Evolutionary conservation across 2,888 invertebrate species (phyloP), one percentile per base, ranked within the genome.

Genomic region (Melanargia galathea): DNA sequence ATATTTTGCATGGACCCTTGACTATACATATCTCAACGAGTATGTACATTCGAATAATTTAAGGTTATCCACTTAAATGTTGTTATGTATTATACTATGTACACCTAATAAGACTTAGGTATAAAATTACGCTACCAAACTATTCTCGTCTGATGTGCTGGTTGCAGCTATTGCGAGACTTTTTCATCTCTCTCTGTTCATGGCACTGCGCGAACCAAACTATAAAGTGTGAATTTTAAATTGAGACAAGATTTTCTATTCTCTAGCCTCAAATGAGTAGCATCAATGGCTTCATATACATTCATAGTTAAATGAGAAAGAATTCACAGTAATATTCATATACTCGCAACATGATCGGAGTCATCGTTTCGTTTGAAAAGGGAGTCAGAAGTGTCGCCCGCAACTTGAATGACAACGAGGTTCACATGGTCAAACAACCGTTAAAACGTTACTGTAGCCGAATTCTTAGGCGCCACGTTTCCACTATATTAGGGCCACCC

Each of bases 321-420:
- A 45, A 46, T 46, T 46, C 45, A 22, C 45, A 20, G 45, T 11
- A 20, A 46, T 22, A 20, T 46, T 46, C 20, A 46, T 22, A 46
- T 7, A 6, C 3, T 1, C 8, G 16, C 22, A 55, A 52, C 45
- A 52, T 52, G 30, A 30, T 61, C 40, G 62, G 33, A 64, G 54
- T 67, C 49, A 68, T 66, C 51, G 52, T 60, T 67, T 45, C 13
- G 6, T 62, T 64, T 66, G 57, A 68, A 70, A 68, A 67, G 65
- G 62, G 62, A 59, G 16, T 22, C 5, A 4, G 40, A 30, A 26
- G 43, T 38, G 40, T 40, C 33, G 52, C 51, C 55, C 67, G 70
- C 65, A 58, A 52, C 30, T 60, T 60, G 73, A 71, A 73, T 73
- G 67, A 64, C 59, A 73, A 73, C 63, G 63, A 72, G 65, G 58